Base-by-base conservation (phyloP, 2,888 invertebrate species). In the Lasioglossum vierecki region DNA sequence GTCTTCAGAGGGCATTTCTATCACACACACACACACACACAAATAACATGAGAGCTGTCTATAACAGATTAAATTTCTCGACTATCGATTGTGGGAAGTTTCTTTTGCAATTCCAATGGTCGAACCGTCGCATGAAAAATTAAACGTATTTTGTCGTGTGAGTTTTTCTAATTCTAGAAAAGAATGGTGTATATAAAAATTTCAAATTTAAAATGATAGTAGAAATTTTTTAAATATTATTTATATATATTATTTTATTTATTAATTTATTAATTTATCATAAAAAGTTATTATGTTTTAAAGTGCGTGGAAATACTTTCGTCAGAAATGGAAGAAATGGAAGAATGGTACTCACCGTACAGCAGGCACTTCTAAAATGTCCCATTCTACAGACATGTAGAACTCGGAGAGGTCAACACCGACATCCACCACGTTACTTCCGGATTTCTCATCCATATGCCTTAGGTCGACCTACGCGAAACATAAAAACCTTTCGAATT, bases 301-400 rank as follows among this genome's bases (percentile, higher is more conserved):
- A 8, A 8, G 41, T 9, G 41, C 41, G 41, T 41, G 1, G 8
- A 9, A 41, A 41, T 41, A 8, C 4, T 39, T 41, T 9, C 1
- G 41, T 41, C n/a, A n/a, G n/a, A n/a, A n/a, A n/a, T n/a, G n/a
- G n/a, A 0, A 66, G 11, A 26, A 26, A 39, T 26, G 3, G 1
- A 66, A n/a, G 22, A 9, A 30, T 15, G 53, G 15, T 78, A 92
- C 95, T 96, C 94, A 98, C 98, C 98, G 97, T 90, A 98, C 98
- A 90, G 98, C 98, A 90, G 98, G 98, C 94, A 99, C 99, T 96
- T 98, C 98, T 88, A 99, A 96, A 93, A 99, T 99, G 96, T 99
- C 99, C 99, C 99, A 99, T 95, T 99, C 99, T 80, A 99, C 99
- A 87, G 99, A 99, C 97, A 98, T 98, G 96, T 99, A 99, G 96